These are phyloP conservation scores for Tautogolabrus adspersus DNA, from an alignment of 2,113 vertebrate species.

Conservation along the genomic window DNA sequence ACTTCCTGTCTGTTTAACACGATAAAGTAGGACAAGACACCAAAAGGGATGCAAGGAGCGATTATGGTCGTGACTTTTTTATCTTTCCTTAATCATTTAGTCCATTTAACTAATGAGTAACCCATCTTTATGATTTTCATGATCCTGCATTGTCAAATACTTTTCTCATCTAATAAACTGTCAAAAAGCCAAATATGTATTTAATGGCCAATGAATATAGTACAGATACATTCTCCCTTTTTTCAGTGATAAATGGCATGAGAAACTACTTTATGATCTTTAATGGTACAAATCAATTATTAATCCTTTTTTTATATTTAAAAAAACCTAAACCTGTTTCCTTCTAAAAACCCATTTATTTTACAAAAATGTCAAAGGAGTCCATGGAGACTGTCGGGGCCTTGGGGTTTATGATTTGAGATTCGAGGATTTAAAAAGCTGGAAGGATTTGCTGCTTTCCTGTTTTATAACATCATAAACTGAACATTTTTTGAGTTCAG, in stretches of 20 bases:
- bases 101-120: neutral
- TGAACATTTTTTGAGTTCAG: neutral
- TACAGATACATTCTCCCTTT: too few relatives aligned
- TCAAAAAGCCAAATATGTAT: too few relatives aligned
- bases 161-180: too few relatives aligned
- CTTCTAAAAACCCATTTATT: neutral
- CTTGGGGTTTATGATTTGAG: neutral
- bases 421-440: neutral
- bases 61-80: too few relatives aligned
- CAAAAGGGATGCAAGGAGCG: neutral
- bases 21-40: neutral
- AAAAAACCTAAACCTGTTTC: neutral
- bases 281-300: neutral
- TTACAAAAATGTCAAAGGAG: neutral
- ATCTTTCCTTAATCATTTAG: neutral
- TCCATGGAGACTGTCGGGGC: neutral
- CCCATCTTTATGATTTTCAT: neutral
- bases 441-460: neutral
- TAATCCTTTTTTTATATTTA: neutral
- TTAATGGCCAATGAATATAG: too few relatives aligned
- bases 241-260: neutral
- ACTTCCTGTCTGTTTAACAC: neutral
- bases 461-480: slow-evolving; percentile 2
- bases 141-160: neutral
- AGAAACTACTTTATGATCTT: neutral